Evolutionary conservation across 2,888 invertebrate genomes (phyloP), one percentile per base, ranked within the genome.

Genomic region (Pterobdella sp.): DNA sequence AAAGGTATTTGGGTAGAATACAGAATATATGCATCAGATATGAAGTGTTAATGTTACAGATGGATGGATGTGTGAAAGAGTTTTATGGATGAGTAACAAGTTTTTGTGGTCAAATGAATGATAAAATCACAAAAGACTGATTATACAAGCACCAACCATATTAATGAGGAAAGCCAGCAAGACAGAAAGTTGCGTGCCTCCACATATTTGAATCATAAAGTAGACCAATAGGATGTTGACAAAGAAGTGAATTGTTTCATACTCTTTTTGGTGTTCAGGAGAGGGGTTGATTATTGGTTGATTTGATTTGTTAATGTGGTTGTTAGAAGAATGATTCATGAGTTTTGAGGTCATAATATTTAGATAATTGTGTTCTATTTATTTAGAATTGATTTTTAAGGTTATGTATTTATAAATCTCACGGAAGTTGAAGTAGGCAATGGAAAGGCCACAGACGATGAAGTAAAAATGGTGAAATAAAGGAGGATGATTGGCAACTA

Each of bases 361-460:
- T n/a, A n/a, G n/a, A n/a, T n/a, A n/a, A n/a, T n/a, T n/a, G n/a
- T n/a, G n/a, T n/a, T n/a, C n/a, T n/a, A n/a, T n/a, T n/a, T n/a
- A 7, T 18, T 18, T 34, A n/a, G 26, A 18, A 29, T 18, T 22
- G 18, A 67, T 22, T 18, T 65, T 26, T 14, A 29, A 36, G 10
- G 29, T 26, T 32, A 14, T 29, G 63, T 26, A 63, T 10, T 37
- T n/a, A 7, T 71, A 52, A 26, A 4, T 36, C 76, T 84, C 83
- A 88, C 94, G 93, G 86, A 92, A 94, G 82, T 94, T 94, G 83
- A 90, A 93, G 78, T 88, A 88, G 68, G 91, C 91, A 77, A 94
- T 85, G 1, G 87, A 84, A 3, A 92, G 81, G 22, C 94, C 94
- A 76, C 88, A 87, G 0, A 86, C 32, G 7, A 89, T 86, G 81